Evolutionary conservation across 2,113 vertebrate genomes (phyloP).

Genomic region (Charadrius vociferus): DNA sequence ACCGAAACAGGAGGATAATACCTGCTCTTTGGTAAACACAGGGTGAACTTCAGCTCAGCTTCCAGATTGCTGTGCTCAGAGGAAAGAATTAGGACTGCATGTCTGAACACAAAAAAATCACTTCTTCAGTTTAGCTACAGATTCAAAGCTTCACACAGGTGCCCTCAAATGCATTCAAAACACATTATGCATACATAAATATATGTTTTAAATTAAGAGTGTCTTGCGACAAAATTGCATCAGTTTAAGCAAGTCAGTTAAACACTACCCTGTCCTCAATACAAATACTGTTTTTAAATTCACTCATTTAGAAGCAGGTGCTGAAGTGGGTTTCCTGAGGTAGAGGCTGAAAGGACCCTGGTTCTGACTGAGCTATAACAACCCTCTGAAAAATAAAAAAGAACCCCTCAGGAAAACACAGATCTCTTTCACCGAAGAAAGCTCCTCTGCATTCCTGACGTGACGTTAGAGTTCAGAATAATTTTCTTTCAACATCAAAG

Average conservation of each 20-base stretch:
- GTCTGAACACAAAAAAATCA: background rate
- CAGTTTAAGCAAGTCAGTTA: background rate
- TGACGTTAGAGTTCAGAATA: background rate
- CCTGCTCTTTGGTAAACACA: constrained; percentile 20
- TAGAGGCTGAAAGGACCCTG: background rate
- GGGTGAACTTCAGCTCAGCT: constrained; percentile 8
- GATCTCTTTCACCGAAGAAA: background rate
- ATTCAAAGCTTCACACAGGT: background rate
- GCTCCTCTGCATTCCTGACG: background rate
- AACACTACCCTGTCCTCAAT: background rate
- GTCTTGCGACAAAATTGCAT: background rate
- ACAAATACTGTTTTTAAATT: background rate
- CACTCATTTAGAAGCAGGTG: background rate
- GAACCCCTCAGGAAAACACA: background rate
- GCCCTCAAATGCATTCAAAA: background rate
- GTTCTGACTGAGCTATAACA: background rate
- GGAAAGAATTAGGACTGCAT: background rate
- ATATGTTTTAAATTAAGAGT: background rate
- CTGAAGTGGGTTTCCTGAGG: background rate
- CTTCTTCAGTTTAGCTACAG: background rate
- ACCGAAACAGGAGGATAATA: background rate
- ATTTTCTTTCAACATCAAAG: background rate
- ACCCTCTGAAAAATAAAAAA: background rate
- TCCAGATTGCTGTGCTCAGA: background rate
- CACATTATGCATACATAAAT: background rate